Percentiles rank a stretch among this genome's conserved stretches.
phyloP scores from a whole-genome alignment of 2,888 invertebrate species.

The Hydriomena furcata region DNA sequence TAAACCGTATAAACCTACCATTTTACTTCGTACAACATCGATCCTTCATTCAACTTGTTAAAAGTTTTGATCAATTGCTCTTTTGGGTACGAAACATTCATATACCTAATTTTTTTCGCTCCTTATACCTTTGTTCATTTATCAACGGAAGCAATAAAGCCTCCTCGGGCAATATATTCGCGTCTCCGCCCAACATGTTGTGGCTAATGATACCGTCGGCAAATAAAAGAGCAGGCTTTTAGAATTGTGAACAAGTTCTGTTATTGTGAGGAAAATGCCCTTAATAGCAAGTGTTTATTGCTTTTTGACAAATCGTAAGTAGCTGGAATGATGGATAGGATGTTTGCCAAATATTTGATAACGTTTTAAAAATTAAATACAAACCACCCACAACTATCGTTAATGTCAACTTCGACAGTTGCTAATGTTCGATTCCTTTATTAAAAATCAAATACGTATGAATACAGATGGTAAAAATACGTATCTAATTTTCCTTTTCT shows the following conservation, averaged over 20 bases:
- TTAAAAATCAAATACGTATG: too few relatives aligned
- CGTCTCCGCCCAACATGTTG: constrained; percentile 54
- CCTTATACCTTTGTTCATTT: constrained; percentile 55
- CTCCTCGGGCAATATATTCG: constrained; percentile 56
- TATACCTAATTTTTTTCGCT: constrained; percentile 23
- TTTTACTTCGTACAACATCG: constrained; percentile 3
- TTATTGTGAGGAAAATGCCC: constrained; percentile 37
- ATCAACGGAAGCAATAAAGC: constrained; percentile 67
- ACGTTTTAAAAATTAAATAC: too few relatives aligned
- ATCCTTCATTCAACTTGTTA: constrained; percentile 5
- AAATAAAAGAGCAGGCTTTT: constrained; percentile 59
- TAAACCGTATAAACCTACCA: background rate
- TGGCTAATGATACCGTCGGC: constrained; percentile 62
- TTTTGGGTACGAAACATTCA: constrained; percentile 29
- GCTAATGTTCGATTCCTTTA: too few relatives aligned
- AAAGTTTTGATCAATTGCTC: constrained; percentile 27
- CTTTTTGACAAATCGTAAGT: constrained; percentile 45
- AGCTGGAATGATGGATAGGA: constrained; percentile 14
- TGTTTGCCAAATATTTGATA: too few relatives aligned
- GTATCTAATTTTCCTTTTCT: too few relatives aligned
- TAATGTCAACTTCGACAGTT: too few relatives aligned
- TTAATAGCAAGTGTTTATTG: constrained; percentile 49
- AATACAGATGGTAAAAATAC: too few relatives aligned
- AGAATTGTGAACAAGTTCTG: constrained; percentile 53
- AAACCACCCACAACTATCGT: too few relatives aligned